phyloP scores from a whole-genome alignment of 2,797 vertebrate species.

The Oryzias sinensis region DNA sequence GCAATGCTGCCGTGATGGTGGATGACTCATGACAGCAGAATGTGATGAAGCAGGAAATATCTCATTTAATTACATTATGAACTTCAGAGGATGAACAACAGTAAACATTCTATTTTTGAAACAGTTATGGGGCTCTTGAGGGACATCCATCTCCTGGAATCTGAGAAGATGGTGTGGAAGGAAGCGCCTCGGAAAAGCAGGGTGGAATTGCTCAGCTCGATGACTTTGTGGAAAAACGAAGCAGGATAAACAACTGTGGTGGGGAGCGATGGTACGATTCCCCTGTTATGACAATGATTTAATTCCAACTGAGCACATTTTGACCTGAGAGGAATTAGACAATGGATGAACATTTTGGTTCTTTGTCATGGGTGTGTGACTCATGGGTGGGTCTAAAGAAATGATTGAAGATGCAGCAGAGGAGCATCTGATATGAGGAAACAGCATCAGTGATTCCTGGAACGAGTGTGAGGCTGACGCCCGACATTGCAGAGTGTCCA shows the following conservation, averaged over 20 bases:
- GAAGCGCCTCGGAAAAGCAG: conserved; percentile 43
- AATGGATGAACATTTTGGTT: neutral
- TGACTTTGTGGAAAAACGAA: conserved; percentile 37
- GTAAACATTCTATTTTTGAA: conserved; percentile 63
- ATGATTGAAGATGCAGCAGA: neutral
- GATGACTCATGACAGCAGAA: conserved; percentile 49
- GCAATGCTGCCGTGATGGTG: conserved; percentile 25
- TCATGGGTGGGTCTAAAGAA: neutral
- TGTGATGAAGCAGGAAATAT: conserved; percentile 48
- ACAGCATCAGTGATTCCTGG: too few relatives aligned
- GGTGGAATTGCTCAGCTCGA: conserved; percentile 35
- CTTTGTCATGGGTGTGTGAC: too few relatives aligned
- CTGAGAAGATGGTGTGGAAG: conserved; percentile 39
- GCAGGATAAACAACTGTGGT: conserved; percentile 30
- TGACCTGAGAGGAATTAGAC: conserved; percentile 3
- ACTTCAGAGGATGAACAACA: conserved; percentile 41
- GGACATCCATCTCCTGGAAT: conserved; percentile 50
- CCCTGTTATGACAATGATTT: neutral
- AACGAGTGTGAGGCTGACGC: too few relatives aligned
- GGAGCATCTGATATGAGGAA: neutral
- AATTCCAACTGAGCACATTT: conserved; percentile 1
- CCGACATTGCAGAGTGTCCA: too few relatives aligned
- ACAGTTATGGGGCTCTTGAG: conserved; percentile 50
- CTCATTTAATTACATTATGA: conserved; percentile 31
- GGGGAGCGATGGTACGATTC: neutral